A percentile compares a stretch with the other conserved stretches of the same genome.
Evolutionary conservation across 2,888 invertebrate species (phyloP).

Genomic region (Bunonema sp.): DNA sequence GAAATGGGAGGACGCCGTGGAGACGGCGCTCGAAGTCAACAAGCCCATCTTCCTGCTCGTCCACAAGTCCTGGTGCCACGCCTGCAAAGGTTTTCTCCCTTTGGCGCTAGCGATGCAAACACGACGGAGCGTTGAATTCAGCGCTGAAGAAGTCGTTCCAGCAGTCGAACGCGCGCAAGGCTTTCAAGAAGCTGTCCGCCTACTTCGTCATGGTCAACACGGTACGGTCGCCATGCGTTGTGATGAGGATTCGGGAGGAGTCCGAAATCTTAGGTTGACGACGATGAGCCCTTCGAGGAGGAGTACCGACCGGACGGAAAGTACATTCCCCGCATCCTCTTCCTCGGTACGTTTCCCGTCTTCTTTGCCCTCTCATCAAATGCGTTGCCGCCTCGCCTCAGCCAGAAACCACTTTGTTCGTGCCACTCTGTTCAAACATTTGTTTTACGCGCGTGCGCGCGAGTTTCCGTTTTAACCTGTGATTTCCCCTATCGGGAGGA

Average conservation of each 20-base stretch:
- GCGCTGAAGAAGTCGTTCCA: slow-evolving; percentile 42
- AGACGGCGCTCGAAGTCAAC: slow-evolving; percentile 33
- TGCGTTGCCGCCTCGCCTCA: too few species aligned
- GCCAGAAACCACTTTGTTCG: too few species aligned
- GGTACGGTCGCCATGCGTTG: too few species aligned
- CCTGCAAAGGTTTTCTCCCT: slow-evolving; percentile 48
- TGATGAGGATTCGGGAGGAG: background rate
- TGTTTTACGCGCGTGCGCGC: too few species aligned
- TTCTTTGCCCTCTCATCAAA: too few species aligned
- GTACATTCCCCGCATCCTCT: slow-evolving; percentile 38
- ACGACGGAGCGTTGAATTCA: too few species aligned
- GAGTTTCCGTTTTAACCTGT: too few species aligned
- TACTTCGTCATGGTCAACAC: slow-evolving; percentile 48
- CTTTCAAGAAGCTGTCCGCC: slow-evolving; percentile 37
- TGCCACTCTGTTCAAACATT: background rate
- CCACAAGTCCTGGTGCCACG: slow-evolving; percentile 50
- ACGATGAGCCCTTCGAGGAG: slow-evolving; percentile 33
- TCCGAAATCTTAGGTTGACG: background rate
- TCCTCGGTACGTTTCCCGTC: slow-evolving; percentile 17
- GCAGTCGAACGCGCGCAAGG: slow-evolving; percentile 42
- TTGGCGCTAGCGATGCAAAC: too few species aligned
- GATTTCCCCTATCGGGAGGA: too few species aligned
- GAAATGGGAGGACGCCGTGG: slow-evolving; percentile 42
- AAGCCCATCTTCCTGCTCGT: slow-evolving; percentile 48
- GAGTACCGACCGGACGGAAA: slow-evolving; percentile 42